These are phyloP conservation scores for Bicyclus anynana DNA, from an alignment of 1,140 invertebrate genomes.

Conservation along the genomic window DNA sequence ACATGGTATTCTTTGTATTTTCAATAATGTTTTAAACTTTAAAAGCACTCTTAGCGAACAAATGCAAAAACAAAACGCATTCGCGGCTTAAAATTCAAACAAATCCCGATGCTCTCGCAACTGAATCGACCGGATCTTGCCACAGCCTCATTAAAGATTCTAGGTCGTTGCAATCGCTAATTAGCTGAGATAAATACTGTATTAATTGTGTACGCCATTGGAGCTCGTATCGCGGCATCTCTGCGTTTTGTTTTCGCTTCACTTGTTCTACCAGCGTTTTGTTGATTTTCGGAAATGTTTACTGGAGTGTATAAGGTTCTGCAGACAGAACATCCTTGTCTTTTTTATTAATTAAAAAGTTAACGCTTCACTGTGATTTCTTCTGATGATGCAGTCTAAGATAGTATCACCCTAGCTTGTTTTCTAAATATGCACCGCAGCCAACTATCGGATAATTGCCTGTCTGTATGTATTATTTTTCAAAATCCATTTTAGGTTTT, in stretches of 20 bases:
- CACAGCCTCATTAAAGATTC: slow-evolving; percentile 70
- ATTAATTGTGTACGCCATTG: slow-evolving; percentile 72
- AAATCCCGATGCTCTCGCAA: slow-evolving; percentile 31
- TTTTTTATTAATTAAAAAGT: no score
- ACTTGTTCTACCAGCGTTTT: slow-evolving; percentile 5
- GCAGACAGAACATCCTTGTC: not conserved
- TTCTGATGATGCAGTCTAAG: no score
- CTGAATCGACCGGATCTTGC: slow-evolving; percentile 60
- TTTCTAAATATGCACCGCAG: no score
- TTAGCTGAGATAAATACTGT: slow-evolving; percentile 67
- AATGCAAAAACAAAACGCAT: slow-evolving; percentile 22
- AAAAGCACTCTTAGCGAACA: not conserved
- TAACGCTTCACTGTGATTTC: no score
- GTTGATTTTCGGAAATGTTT: not conserved
- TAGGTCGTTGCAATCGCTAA: slow-evolving; percentile 73
- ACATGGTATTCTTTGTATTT: no score
- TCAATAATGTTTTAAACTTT: no score
- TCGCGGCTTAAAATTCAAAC: slow-evolving; percentile 16
- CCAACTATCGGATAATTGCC: no score
- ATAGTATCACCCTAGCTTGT: no score
- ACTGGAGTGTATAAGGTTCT: not conserved
- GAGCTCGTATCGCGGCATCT: slow-evolving; percentile 60
- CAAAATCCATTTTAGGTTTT: no score
- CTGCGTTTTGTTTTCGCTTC: slow-evolving; percentile 37
- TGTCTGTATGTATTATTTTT: no score